Percentiles rank a stretch among this genome's conserved stretches.
These are phyloP conservation scores for Trimorus sp. DNA, from an alignment of 2,888 invertebrate genomes.

Conservation along the genomic window DNA sequence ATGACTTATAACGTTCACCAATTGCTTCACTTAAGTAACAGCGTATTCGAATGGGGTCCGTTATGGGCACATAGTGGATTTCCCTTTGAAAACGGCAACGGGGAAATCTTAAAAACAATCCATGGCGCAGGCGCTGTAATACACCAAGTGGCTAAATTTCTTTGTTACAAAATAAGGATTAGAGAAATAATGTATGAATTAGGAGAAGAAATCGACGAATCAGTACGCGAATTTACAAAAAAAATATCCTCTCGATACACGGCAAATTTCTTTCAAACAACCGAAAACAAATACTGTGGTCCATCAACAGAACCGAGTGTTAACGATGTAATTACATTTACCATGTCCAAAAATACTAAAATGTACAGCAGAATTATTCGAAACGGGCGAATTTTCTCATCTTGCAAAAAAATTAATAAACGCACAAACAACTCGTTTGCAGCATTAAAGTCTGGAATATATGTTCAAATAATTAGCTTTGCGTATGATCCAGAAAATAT, in stretches of 20 bases:
- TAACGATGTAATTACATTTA: background rate
- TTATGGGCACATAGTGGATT: constrained; percentile 39
- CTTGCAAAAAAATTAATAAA: constrained; percentile 22
- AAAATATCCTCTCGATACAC: background rate
- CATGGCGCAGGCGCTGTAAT: constrained; percentile 1
- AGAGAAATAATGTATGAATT: constrained; percentile 6
- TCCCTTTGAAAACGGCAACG: constrained; percentile 35
- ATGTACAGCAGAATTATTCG: constrained; percentile 22
- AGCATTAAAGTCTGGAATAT: constrained; percentile 9
- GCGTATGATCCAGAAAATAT: constrained; percentile 11
- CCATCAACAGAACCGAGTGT: background rate
- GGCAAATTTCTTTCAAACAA: constrained; percentile 10
- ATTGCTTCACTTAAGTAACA: constrained; percentile 37
- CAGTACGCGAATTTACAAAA: constrained; percentile 4
- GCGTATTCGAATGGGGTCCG: constrained; percentile 50
- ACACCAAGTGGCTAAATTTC: constrained; percentile 15
- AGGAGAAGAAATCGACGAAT: constrained; percentile 2
- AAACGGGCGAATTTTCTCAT: constrained; percentile 19
- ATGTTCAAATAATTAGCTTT: constrained; percentile 21
- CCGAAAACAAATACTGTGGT: constrained; percentile 24
- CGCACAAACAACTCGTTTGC: constrained; percentile 32
- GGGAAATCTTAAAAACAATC: constrained; percentile 7
- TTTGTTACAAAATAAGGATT: constrained; percentile 9
- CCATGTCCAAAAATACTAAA: background rate
- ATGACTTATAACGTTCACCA: constrained; percentile 53